Base-by-base conservation (phyloP, 2,113 vertebrate species). In the Lagopus muta region DNA sequence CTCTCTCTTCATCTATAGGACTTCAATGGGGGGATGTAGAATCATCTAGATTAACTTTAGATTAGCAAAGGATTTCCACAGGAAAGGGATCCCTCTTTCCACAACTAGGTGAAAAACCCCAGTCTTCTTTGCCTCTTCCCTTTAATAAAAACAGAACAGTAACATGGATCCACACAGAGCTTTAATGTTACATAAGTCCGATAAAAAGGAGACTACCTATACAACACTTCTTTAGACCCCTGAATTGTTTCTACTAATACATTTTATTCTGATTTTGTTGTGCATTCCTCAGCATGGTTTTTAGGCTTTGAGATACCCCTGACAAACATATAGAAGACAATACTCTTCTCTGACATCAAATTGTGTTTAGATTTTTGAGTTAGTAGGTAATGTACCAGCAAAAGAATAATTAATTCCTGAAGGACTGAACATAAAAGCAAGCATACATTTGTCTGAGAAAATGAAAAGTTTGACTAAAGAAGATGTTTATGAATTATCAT, bases 281-380 rank as follows among this genome's bases (percentile, higher is more conserved):
- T 57, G 58, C 22, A 65, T 72, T 91, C 45, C 50, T 83, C 43
- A 87, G 42, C 54, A 82, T 20, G 50, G 72, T 88, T 93, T 89
- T 85, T 89, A 95, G 75, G 48, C 52, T 93, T 94, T 92, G 87
- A 96, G 85, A 91, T 32, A 85, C 58, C 40, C 67, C 89, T 93
- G 60, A 79, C 57, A 93, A 96, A 93, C 86, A 82, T 24, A 91
- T 88, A 88, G 94, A 90, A 88, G 82, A 88, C 62, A 92, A 54
- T 92, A 62, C 64, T 92, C 32, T 47, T 81, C 77, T 38, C 36
- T 45, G 79, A 82, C 92, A 90, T 45, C 47, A 79, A 96, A 92
- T 64, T 79, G 10, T 27, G 84, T 73, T 79, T 80, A 79, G 70
- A 65, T 43, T 18, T 94, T 55, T 70, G 86, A 93, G 52, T 84